These are phyloP conservation scores for Limnodromus scolopaceus DNA, from an alignment of 2,797 vertebrate species.

Conservation along the genomic window DNA sequence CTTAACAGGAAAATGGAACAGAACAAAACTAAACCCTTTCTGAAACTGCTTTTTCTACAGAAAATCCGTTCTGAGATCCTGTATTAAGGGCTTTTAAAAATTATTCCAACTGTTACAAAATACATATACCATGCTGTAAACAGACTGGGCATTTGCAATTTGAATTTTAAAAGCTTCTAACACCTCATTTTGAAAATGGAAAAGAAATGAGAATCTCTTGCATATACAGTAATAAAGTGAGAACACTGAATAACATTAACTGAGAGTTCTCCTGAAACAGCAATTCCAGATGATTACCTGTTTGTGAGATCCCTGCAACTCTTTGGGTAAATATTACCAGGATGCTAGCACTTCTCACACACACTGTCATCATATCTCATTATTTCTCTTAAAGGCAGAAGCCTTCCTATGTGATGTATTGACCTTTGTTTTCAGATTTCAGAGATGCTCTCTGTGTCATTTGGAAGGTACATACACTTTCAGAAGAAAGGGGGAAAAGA, in stretches of 20 bases:
- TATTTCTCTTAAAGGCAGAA: background rate
- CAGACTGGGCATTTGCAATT: background rate
- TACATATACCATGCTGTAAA: background rate
- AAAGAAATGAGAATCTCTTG: background rate
- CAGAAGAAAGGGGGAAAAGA: background rate
- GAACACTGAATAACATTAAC: background rate
- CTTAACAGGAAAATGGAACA: constrained; percentile 7
- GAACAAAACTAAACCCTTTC: background rate
- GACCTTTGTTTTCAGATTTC: background rate
- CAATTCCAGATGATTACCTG: background rate
- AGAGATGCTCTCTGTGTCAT: background rate
- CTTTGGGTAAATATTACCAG: background rate
- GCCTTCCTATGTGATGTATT: background rate
- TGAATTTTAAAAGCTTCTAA: constrained; percentile 19
- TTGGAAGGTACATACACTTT: background rate
- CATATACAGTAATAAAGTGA: background rate
- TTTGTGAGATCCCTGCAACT: background rate
- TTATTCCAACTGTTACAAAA: constrained; percentile 14
- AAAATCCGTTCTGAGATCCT: background rate
- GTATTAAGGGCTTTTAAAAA: constrained; percentile 30
- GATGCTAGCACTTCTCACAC: background rate
- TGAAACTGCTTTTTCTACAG: background rate
- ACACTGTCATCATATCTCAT: background rate
- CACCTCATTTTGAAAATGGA: background rate
- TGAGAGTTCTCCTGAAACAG: background rate